phyloP scores from a whole-genome alignment of 2,888 invertebrate species.

The Nesidiocoris tenuis region DNA sequence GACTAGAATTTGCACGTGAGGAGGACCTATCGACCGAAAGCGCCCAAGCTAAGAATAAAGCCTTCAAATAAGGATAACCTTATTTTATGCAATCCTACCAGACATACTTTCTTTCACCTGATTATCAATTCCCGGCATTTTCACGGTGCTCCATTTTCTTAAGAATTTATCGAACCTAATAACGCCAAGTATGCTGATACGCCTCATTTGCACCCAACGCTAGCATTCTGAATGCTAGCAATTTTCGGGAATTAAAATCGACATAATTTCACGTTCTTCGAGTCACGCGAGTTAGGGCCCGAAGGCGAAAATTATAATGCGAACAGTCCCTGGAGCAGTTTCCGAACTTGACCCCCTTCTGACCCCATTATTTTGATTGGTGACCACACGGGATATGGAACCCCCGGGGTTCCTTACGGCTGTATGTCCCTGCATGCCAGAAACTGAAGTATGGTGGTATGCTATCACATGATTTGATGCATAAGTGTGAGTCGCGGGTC shows the following conservation, averaged over 20 bases:
- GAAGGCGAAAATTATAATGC: background rate
- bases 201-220: background rate
- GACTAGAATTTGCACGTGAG: too few relatives aligned
- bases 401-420: slow-evolving; percentile 18
- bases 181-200: too few relatives aligned
- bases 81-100: too few relatives aligned
- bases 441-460: background rate
- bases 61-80: too few relatives aligned
- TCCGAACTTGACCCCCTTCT: slow-evolving; percentile 12
- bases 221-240: background rate
- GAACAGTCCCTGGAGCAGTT: background rate
- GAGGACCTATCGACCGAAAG: too few relatives aligned
- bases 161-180: too few relatives aligned
- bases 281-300: slow-evolving; percentile 14
- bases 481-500: slow-evolving; percentile 1
- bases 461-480: background rate
- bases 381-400: slow-evolving; percentile 21
- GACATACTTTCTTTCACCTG: too few relatives aligned
- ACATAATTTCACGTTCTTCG: background rate
- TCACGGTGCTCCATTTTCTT: too few relatives aligned
- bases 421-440: background rate
- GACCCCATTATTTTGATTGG: slow-evolving; percentile 39
- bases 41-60: too few relatives aligned
- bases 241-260: background rate
- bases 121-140: too few relatives aligned